Conservation (phyloP, 1,140 invertebrate genomes). For the Coboldia fuscipes region DNA sequence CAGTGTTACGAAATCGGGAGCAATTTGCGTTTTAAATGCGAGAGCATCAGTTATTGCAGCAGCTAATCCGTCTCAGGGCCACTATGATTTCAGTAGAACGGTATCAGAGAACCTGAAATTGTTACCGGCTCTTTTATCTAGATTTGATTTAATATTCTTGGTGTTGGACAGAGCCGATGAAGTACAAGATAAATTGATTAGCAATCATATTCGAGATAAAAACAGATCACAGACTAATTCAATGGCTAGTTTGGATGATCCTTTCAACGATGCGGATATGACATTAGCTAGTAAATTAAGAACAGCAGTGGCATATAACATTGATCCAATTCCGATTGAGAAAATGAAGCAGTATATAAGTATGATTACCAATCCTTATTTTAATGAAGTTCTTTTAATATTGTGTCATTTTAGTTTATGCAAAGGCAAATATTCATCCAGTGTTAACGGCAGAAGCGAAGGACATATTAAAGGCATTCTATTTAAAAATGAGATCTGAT, state of each 20-base stretch:
- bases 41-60: conserved; percentile 73
- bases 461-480: conserved; percentile 53
- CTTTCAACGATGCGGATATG: conserved; percentile 6
- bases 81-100: conserved; percentile 73
- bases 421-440: conserved; percentile 71
- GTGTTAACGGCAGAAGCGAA: conserved; percentile 48
- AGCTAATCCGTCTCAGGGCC: conserved; percentile 74
- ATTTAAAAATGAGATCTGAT: conserved; percentile 49
- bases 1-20: conserved; percentile 74
- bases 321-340: neutral
- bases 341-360: neutral
- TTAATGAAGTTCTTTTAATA: conserved; percentile 2
- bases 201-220: conserved; percentile 13
- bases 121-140: conserved; percentile 59
- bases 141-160: conserved; percentile 88
- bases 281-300: conserved; percentile 8
- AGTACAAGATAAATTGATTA: conserved; percentile 23
- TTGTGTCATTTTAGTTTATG: conserved; percentile 48
- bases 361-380: neutral
- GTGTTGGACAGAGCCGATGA: conserved; percentile 66
- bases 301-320: neutral
- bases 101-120: conserved; percentile 80
- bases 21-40: conserved; percentile 55
- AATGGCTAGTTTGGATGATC: conserved; percentile 8
- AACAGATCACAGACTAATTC: conserved; percentile 12